These are phyloP conservation scores for Galerucella nymphaeae DNA, from an alignment of 2,888 invertebrate genomes.

Conservation along the genomic window DNA sequence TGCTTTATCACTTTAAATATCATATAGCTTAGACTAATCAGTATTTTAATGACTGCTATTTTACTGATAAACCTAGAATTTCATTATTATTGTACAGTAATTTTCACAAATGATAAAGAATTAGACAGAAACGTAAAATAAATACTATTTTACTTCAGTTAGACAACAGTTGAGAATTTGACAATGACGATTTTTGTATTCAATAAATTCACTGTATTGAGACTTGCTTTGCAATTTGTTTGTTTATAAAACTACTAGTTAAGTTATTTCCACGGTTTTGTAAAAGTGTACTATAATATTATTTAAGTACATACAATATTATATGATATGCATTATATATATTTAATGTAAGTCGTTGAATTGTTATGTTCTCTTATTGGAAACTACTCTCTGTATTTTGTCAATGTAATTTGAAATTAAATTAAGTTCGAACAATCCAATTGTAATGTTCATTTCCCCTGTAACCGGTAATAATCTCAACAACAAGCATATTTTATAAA, in stretches of 20 bases:
- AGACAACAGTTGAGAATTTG: conserved; percentile 2
- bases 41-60: too few species aligned
- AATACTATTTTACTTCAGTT: not conserved
- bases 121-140: not conserved
- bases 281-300: not conserved
- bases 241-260: not conserved
- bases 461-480: too few species aligned
- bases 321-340: too few species aligned
- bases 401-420: conserved; percentile 1
- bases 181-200: not conserved
- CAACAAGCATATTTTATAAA: too few species aligned
- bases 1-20: not conserved
- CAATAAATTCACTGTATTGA: not conserved
- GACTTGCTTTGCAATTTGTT: not conserved
- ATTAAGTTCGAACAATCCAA: not conserved
- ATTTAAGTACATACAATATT: not conserved
- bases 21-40: too few species aligned
- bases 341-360: not conserved
- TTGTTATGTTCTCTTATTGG: not conserved
- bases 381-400: not conserved
- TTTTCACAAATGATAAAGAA: not conserved
- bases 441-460: too few species aligned
- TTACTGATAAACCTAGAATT: too few species aligned
- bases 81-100: not conserved
- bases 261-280: not conserved